Evolutionary conservation across 2,888 invertebrate genomes (phyloP), one percentile per base, ranked within the genome.

Genomic region (Dasysyrphus albostriatus): DNA sequence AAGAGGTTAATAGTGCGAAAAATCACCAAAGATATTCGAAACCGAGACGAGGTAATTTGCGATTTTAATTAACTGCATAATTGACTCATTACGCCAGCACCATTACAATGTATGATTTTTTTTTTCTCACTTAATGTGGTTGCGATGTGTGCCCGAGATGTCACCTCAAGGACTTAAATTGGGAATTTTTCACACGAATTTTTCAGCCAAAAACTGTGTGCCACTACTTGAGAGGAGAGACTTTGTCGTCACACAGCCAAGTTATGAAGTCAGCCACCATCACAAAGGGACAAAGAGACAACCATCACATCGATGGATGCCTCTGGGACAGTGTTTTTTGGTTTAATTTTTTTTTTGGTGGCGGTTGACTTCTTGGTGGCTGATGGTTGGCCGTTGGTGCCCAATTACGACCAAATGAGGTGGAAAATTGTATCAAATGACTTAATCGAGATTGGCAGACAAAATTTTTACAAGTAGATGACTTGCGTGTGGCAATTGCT

Each of bases 371-470:
- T 75, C 87, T 82, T 85, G 75, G 83, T 87, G 83, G 87, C 87
- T 79, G 87, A 83, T 87, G 83, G 83, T 75, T 88, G 67, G 89
- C 88, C 89, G 89, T 88, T 89, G 92, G 92, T 92, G 92, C 92
- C 92, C 92, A 92, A 92, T 92, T 92, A 92, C 92, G 91, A 90
- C 90, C 90, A 92, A 91, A 92, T 92, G 91, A 92, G 90, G 91
- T 92, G 92, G 92, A 92, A 92, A 92, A 92, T 91, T 92, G 91
- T 92, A 92, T 92, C 92, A 91, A 92, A 92, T 92, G 91, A 92
- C 92, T 90, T 91, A 91, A 90, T 89, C 73, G 56, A 87, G 85
- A 79, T 88, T 85, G 81, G 75, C 69, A 88, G 87, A 87, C 87
- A 75, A 73, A 87, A 83, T 83, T 87, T 87, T 58, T 87, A 91